A percentile compares a stretch with the other conserved stretches of the same genome.
phyloP scores from a whole-genome alignment of 2,797 vertebrate species.

The Lithobates pipiens region DNA sequence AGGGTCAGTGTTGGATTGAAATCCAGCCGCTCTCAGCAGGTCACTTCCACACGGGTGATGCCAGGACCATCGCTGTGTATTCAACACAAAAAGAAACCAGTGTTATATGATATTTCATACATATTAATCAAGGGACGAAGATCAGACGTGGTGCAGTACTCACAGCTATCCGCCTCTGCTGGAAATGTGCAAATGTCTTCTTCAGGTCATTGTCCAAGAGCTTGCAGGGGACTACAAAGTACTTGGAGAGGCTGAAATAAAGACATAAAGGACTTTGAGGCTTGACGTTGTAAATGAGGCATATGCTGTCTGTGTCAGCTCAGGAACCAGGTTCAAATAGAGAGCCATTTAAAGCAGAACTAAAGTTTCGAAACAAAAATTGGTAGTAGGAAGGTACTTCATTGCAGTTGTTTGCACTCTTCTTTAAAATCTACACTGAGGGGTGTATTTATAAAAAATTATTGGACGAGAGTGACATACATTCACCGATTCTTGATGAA shows the following conservation, averaged over 20 bases:
- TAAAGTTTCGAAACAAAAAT: too few relatives aligned
- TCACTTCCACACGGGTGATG: constrained; percentile 86
- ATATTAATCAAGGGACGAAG: too few relatives aligned
- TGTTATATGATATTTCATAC: neutral
- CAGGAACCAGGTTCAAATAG: too few relatives aligned
- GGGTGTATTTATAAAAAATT: too few relatives aligned
- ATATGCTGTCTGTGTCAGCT: neutral
- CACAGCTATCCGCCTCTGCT: constrained; percentile 87
- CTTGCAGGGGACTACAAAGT: constrained; percentile 86
- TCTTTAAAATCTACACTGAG: too few relatives aligned
- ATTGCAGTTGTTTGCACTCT: too few relatives aligned
- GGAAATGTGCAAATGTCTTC: constrained; percentile 88
- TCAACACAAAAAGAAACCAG: neutral
- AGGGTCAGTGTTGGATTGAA: constrained; percentile 90
- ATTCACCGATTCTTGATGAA: too few relatives aligned
- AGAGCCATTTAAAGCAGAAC: too few relatives aligned
- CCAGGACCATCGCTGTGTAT: constrained; percentile 88
- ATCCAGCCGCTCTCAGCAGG: constrained; percentile 86
- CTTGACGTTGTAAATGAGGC: too few relatives aligned
- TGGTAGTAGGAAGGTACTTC: too few relatives aligned
- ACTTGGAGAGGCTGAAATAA: constrained; percentile 80
- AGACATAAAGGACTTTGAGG: neutral
- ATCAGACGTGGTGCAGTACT: constrained; percentile 64
- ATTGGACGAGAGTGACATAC: too few relatives aligned
- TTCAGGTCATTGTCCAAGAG: constrained; percentile 90